phyloP scores from a whole-genome alignment of 2,797 vertebrate species.

The Helostoma temminkii region DNA sequence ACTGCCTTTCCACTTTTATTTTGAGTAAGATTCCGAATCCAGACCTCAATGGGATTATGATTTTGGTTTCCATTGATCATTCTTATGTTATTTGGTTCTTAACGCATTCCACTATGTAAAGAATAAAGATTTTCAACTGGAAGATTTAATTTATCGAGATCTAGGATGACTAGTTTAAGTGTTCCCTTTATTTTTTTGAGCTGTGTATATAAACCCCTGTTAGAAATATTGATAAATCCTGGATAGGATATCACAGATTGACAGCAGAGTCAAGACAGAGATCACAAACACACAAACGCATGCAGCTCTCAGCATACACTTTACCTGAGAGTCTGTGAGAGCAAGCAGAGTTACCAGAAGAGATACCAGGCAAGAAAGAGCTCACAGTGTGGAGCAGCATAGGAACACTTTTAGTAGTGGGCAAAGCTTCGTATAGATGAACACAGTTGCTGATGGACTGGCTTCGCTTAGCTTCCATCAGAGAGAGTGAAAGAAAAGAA shows the following conservation, averaged over 20 bases:
- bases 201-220: conserved; percentile 8
- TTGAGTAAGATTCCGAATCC: too few species aligned
- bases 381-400: conserved; percentile 99
- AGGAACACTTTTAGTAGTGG: conserved; percentile 97
- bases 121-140: too few species aligned
- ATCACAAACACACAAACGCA: conserved; percentile 62
- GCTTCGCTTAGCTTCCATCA: conserved; percentile 97
- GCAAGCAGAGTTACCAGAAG: conserved; percentile 94
- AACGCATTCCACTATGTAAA: too few species aligned
- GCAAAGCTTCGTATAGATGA: conserved; percentile 97
- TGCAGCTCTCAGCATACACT: conserved; percentile 81
- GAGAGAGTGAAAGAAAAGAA: conserved; percentile 80
- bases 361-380: conserved; percentile 99
- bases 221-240: conserved; percentile 13
- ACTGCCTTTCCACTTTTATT: too few species aligned
- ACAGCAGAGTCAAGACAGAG: conserved; percentile 36
- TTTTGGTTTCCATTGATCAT: too few species aligned
- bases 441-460: conserved; percentile 99
- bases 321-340: conserved; percentile 99
- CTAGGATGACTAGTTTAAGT: too few species aligned
- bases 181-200: too few species aligned
- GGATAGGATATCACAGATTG: conserved; percentile 11
- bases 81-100: too few species aligned
- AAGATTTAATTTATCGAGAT: too few species aligned
- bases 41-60: too few species aligned